phyloP scores from a whole-genome alignment of 2,113 vertebrate species.

The Pelodiscus sinensis region DNA sequence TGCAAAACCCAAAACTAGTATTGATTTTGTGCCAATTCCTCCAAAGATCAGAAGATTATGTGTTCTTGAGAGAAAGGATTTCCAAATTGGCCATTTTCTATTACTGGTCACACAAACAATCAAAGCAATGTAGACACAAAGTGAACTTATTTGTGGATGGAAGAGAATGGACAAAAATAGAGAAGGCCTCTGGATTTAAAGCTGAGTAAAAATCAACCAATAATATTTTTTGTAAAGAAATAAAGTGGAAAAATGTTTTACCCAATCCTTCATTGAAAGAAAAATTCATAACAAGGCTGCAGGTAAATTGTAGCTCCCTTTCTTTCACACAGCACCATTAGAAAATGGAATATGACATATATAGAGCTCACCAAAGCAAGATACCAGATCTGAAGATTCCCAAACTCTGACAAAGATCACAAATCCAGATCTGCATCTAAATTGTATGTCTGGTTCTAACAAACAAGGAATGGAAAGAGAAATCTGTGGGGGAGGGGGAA shows the following conservation, averaged over 20 bases:
- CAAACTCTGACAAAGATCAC: conserved; percentile 9
- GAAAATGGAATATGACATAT: background rate
- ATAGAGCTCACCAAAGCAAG: background rate
- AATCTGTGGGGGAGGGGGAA: background rate
- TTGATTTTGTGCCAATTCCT: background rate
- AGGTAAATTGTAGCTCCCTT: conserved; percentile 68
- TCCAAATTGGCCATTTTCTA: background rate
- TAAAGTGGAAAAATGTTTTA: conserved; percentile 24
- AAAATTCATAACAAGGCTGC: conserved; percentile 70
- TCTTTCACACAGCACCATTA: conserved; percentile 13
- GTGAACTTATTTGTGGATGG: background rate
- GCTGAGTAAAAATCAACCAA: background rate
- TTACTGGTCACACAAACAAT: background rate
- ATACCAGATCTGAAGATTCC: background rate
- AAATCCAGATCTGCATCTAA: conserved; percentile 2
- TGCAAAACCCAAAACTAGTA: background rate
- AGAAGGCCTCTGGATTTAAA: background rate
- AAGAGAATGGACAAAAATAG: background rate
- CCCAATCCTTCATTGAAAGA: background rate
- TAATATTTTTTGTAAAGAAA: background rate
- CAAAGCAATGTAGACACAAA: background rate
- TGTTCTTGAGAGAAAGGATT: background rate
- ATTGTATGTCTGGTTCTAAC: background rate
- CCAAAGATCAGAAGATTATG: background rate
- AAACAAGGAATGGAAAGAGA: background rate